Percentiles rank a stretch among this genome's conserved stretches.
phyloP scores from a whole-genome alignment of 2,113 vertebrate species.

The Paradisaea rubra region DNA sequence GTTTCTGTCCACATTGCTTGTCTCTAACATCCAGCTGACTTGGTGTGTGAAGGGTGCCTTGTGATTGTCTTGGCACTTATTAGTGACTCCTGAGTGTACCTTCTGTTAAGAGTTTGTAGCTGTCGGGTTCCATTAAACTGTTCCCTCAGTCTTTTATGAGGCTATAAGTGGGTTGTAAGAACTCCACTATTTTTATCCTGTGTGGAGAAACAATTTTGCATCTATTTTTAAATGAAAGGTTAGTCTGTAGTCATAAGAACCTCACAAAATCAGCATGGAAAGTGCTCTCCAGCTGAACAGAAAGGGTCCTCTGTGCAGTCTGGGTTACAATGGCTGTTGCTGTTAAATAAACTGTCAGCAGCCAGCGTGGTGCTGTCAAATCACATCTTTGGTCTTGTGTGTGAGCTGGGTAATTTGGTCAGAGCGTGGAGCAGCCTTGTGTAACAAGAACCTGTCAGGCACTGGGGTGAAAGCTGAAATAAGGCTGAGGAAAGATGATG shows the following conservation, averaged over 20 bases:
- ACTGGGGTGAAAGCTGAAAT: background rate
- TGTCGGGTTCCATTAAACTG: background rate
- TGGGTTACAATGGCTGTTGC: background rate
- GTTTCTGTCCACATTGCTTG: background rate
- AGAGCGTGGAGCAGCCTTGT: background rate
- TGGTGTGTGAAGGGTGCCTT: background rate
- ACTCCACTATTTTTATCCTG: constrained; percentile 14
- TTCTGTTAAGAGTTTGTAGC: constrained; percentile 24
- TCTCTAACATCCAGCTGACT: background rate
- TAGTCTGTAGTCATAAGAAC: constrained; percentile 6
- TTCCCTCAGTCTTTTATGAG: background rate
- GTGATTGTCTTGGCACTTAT: constrained; percentile 17
- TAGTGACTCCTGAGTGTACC: background rate
- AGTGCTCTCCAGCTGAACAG: background rate
- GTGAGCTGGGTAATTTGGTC: background rate
- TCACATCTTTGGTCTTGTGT: background rate
- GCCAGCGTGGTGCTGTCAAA: background rate
- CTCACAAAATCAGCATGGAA: background rate
- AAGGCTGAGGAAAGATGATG: background rate
- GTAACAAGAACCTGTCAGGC: background rate
- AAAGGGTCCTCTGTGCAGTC: background rate
- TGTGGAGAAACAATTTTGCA: background rate
- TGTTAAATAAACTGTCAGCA: background rate
- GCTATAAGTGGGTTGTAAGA: background rate
- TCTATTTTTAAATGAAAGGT: constrained; percentile 47